Evolutionary conservation across 2,797 vertebrate species (phyloP).

Genomic region (Heteromormyrus szaboi): DNA sequence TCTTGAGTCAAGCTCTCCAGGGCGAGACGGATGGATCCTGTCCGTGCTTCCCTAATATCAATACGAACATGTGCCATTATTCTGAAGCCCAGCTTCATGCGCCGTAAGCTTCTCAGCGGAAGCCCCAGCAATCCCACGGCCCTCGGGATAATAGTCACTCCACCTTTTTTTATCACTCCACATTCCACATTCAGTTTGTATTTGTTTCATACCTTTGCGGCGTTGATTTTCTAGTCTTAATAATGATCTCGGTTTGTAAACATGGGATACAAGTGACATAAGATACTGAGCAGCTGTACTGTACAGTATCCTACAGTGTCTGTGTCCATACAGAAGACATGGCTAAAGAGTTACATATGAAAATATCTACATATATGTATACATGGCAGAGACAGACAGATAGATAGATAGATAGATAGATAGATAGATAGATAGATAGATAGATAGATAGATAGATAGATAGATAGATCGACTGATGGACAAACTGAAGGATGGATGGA

Average conservation of each 20-base stretch:
- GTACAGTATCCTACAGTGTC: not conserved
- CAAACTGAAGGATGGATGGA: no score
- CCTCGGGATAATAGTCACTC: not conserved
- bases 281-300: not conserved
- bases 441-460: not conserved
- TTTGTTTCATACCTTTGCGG: no score
- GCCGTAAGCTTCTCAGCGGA: not conserved
- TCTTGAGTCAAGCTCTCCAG: not conserved
- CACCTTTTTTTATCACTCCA: not conserved
- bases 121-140: not conserved
- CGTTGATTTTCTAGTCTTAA: not conserved
- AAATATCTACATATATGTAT: not conserved
- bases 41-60: not conserved
- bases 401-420: not conserved
- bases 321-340: not conserved
- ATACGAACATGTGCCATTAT: not conserved
- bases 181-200: not conserved
- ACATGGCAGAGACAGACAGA: not conserved
- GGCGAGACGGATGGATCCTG: not conserved
- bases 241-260: not conserved
- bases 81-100: not conserved
- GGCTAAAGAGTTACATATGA: not conserved
- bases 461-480: no score
- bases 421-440: not conserved
- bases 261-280: not conserved